Base-by-base conservation (phyloP, 2,888 invertebrate genomes). In the Andricus curvator region DNA sequence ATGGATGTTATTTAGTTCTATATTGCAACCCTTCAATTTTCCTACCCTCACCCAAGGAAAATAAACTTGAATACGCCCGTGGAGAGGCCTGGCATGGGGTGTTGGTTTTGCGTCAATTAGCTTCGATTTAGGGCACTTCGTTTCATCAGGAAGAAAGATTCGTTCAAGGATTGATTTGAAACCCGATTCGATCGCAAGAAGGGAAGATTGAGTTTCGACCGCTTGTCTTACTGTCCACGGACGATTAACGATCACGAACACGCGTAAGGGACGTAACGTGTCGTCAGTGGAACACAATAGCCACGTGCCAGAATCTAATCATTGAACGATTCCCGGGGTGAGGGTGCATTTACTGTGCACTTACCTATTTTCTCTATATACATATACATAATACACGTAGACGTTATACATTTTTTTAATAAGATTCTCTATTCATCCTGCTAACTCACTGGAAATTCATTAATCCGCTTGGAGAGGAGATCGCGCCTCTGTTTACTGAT, bases 281-380 rank as follows among this genome's bases (percentile, higher is more conserved):
- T 77, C 82, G 83, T 82, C 80, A 82, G 85, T 84, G 86, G 79
- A 80, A 77, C 68, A 89, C 87, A 88, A 88, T 89, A 78, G 89
- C 66, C 90, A 90, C 90, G 90, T 90, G 90, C 82, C 90, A 81
- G 86, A 88, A 89, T 88, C 90, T 88, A 90, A 90, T 90, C 89
- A 90, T 87, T 85, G 78, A 65, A 48, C 78, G 77, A 82, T 80
- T 81, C 80, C n/a, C 74, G 74, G 74, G 70, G 56, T 37, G 74
- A 74, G 74, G 74, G 74, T 56, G 74, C 51, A 29, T 74, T 74
- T 60, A 33, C 56, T 56, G 56, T 56, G 74, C 74, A 74, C 56
- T 56, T 74, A 74, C 74, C 29, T 64, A 74, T 33, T 56, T 60
- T 56, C 5, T 74, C 11, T 17, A 25, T 68, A 44, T 44, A 56